A percentile compares a stretch with the other conserved stretches of the same genome.
phyloP scores from a whole-genome alignment of 2,888 invertebrate genomes.

The Diarsia rubi region DNA sequence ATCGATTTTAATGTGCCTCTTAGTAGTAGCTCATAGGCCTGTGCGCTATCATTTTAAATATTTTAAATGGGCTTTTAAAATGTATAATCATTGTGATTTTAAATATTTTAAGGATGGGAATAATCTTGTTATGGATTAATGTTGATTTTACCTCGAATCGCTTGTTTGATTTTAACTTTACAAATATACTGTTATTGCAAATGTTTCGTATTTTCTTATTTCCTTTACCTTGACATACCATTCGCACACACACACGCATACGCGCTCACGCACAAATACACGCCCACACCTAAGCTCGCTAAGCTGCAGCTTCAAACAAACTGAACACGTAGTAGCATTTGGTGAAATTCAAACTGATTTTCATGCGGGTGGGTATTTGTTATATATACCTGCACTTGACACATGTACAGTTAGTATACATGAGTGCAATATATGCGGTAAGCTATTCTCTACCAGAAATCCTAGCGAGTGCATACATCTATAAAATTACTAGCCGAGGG shows the following conservation, averaged over 20 bases:
- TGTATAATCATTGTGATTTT: slow-evolving; percentile 77
- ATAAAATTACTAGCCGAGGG: too few relatives aligned
- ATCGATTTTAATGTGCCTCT: slow-evolving; percentile 79
- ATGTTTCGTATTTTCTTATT: slow-evolving; percentile 19
- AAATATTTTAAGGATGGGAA: slow-evolving; percentile 75
- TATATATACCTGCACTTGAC: too few relatives aligned
- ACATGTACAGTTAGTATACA: too few relatives aligned
- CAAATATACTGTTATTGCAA: slow-evolving; percentile 71
- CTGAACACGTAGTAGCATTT: too few relatives aligned
- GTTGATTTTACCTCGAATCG: slow-evolving; percentile 82
- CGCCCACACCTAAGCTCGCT: too few relatives aligned
- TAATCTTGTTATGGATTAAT: slow-evolving; percentile 66
- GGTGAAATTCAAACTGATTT: too few relatives aligned
- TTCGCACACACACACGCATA: background rate
- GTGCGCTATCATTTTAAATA: slow-evolving; percentile 63
- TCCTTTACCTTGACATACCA: background rate
- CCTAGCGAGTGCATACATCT: too few relatives aligned
- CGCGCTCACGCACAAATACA: too few relatives aligned
- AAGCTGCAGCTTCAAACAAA: too few relatives aligned
- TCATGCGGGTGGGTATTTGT: too few relatives aligned
- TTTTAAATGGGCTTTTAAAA: slow-evolving; percentile 74
- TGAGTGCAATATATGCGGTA: too few relatives aligned
- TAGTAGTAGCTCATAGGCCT: slow-evolving; percentile 64
- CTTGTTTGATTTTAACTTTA: slow-evolving; percentile 82
- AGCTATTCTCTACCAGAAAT: too few relatives aligned